phyloP scores from a whole-genome alignment of 2,113 vertebrate genomes.

The Halichoeres trimaculatus region DNA sequence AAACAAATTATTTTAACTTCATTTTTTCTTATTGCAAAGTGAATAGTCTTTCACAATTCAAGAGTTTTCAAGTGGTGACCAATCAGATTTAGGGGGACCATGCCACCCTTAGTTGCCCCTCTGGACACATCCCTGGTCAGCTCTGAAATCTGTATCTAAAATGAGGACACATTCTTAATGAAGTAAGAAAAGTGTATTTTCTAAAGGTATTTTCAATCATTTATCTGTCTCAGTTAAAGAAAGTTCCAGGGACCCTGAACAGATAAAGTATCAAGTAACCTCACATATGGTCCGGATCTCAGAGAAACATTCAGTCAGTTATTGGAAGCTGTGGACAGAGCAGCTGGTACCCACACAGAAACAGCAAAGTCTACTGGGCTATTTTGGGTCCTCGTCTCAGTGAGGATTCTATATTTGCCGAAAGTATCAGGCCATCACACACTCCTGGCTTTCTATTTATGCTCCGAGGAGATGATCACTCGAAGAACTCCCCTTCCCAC shows the following conservation, averaged over 20 bases:
- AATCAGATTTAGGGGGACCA: too few relatives aligned
- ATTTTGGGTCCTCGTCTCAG: constrained; percentile 17
- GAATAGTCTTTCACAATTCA: too few relatives aligned
- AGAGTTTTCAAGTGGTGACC: too few relatives aligned
- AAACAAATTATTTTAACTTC: too few relatives aligned
- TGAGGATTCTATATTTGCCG: constrained; percentile 29
- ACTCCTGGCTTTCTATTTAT: constrained; percentile 43
- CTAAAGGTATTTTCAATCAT: too few relatives aligned
- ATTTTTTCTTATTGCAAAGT: too few relatives aligned
- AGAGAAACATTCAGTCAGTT: constrained; percentile 32
- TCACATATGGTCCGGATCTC: neutral
- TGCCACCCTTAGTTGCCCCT: too few relatives aligned
- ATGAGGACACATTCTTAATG: too few relatives aligned
- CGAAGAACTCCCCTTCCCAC: neutral
- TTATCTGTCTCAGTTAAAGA: neutral
- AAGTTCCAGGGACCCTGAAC: neutral
- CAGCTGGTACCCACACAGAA: constrained; percentile 7
- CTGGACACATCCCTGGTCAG: too few relatives aligned
- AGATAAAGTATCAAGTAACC: neutral
- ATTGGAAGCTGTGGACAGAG: constrained; percentile 35
- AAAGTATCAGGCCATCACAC: constrained; percentile 42
- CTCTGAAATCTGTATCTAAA: too few relatives aligned
- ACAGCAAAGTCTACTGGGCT: constrained; percentile 14
- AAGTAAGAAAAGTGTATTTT: too few relatives aligned
- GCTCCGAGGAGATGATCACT: constrained; percentile 40